Percentiles rank a stretch among this genome's conserved stretches.
These are phyloP conservation scores for Otolemur garnettii DNA, from an alignment of 2,113 vertebrate species.

Conservation along the genomic window DNA sequence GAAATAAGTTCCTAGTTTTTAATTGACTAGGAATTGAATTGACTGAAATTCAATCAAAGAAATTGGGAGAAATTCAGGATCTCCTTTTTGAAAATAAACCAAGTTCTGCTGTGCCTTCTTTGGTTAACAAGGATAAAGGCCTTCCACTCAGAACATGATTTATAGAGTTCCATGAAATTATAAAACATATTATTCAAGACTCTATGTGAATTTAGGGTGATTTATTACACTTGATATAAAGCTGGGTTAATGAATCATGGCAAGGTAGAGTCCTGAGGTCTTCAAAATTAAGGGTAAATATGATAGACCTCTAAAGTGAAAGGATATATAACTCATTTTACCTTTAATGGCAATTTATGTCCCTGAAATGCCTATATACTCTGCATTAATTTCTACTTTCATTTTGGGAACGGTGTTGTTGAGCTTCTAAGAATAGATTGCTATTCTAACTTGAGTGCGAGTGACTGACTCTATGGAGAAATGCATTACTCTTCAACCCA, in stretches of 20 bases:
- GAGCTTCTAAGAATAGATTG: background rate
- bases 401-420: background rate
- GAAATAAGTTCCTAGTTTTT: background rate
- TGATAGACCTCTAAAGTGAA: conserved; percentile 69
- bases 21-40: background rate
- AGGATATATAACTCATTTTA: conserved; percentile 67
- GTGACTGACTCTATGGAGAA: conserved; percentile 3
- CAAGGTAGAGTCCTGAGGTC: conserved; percentile 36
- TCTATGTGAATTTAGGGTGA: conserved; percentile 67
- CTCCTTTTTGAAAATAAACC: conserved; percentile 53
- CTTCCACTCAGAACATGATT: conserved; percentile 64
- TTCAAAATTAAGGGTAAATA: conserved; percentile 78
- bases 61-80: background rate
- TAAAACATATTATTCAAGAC: conserved; percentile 77
- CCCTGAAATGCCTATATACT: conserved; percentile 33
- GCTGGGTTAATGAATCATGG: conserved; percentile 74
- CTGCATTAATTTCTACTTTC: conserved; percentile 65
- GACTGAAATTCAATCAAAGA: background rate
- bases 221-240: conserved; percentile 75
- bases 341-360: conserved; percentile 73
- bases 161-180: conserved; percentile 54
- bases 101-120: conserved; percentile 14
- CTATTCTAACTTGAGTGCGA: conserved; percentile 16
- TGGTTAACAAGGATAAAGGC: conserved; percentile 10
- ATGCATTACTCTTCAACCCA: conserved; percentile 38